Conservation (phyloP, 1,140 invertebrate genomes). For the Asobara japonica region DNA sequence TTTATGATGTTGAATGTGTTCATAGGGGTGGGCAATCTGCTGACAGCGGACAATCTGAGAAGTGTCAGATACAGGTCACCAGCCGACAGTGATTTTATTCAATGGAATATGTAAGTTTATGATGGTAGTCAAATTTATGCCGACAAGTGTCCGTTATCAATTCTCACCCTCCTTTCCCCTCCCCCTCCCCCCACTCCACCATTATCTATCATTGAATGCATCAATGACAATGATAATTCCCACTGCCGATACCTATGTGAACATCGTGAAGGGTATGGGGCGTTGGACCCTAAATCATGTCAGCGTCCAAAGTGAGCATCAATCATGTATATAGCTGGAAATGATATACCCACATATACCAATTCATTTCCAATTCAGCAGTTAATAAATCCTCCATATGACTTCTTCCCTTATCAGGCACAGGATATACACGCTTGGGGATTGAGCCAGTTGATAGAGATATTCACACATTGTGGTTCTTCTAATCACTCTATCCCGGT, state of each 20-base stretch:
- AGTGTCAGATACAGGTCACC: not conserved
- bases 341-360: not conserved
- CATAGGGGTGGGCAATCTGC: not conserved
- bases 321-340: not conserved
- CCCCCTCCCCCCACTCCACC: not conserved
- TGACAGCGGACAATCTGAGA: not conserved
- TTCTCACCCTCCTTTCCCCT: not conserved
- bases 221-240: not conserved
- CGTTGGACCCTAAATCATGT: not conserved
- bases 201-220: not conserved
- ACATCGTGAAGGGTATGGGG: not conserved
- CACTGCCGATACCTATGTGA: not conserved
- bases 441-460: too few species aligned
- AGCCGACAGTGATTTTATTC: not conserved
- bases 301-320: not conserved
- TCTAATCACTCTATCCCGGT: too few species aligned
- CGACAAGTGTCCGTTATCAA: not conserved
- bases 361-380: not conserved
- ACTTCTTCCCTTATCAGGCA: not conserved
- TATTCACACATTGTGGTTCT: too few species aligned
- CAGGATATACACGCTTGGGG: too few species aligned
- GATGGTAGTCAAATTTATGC: not conserved
- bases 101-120: not conserved
- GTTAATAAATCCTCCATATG: not conserved
- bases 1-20: not conserved